Evolutionary conservation across 2,113 vertebrate species (phyloP).

Genomic region (Limnothrissa miodon): DNA sequence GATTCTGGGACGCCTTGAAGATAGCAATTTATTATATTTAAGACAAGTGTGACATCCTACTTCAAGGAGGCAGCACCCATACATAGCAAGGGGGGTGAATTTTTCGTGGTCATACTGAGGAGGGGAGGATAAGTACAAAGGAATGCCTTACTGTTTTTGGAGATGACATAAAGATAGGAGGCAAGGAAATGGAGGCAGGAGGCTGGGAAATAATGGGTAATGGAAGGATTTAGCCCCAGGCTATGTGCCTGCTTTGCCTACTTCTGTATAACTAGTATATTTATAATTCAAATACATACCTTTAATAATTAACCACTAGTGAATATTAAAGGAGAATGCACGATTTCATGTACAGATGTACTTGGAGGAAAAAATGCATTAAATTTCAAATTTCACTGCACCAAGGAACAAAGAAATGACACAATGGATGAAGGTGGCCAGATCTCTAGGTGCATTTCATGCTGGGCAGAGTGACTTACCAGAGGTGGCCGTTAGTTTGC

Average conservation of each 20-base stretch:
- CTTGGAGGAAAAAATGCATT: constrained; percentile 72
- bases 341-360: constrained; percentile 87
- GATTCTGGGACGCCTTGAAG: constrained; percentile 97
- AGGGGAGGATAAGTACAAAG: constrained; percentile 93
- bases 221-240: constrained; percentile 98
- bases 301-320: constrained; percentile 99
- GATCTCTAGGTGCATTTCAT: constrained; percentile 43
- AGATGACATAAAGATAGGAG: constrained; percentile 92
- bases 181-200: constrained; percentile 94
- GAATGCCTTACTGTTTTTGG: constrained; percentile 92
- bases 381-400: constrained; percentile 78
- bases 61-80: constrained; percentile 94
- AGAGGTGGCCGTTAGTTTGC: not conserved
- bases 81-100: constrained; percentile 86
- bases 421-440: constrained; percentile 75
- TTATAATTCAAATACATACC: constrained; percentile 99
- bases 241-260: constrained; percentile 99
- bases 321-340: constrained; percentile 98
- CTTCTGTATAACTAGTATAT: constrained; percentile 99
- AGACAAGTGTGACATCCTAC: constrained; percentile 99
- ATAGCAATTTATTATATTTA: constrained; percentile 99
- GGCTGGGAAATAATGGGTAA: constrained; percentile 99
- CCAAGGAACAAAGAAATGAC: constrained; percentile 82
- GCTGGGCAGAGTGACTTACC: not conserved
- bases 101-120: constrained; percentile 86